These are phyloP conservation scores for Galemys pyrenaicus DNA, from an alignment of 2,113 vertebrate species.

Conservation along the genomic window DNA sequence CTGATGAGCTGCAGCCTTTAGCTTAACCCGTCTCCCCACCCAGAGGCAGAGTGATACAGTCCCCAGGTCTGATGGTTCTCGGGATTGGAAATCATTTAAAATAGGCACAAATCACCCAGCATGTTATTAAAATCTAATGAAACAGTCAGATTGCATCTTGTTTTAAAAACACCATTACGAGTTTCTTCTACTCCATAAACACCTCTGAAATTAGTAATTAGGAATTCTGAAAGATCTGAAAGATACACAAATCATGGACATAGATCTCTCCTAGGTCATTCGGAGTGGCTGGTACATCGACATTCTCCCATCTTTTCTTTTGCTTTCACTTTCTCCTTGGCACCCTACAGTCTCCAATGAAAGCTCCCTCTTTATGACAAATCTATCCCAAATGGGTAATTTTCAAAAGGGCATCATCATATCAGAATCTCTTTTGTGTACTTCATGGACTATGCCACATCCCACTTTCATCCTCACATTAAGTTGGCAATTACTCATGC, in stretches of 20 bases:
- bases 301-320: neutral
- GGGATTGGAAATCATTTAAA: neutral
- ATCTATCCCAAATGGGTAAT: neutral
- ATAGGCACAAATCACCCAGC: slow-evolving; percentile 39
- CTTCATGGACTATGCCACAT: neutral
- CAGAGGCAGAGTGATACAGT: neutral
- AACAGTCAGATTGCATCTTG: slow-evolving; percentile 7
- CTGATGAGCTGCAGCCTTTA: neutral
- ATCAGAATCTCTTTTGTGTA: neutral
- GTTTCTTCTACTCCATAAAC: neutral
- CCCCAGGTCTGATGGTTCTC: neutral
- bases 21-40: neutral
- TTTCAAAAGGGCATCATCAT: neutral
- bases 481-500: too few species aligned
- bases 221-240: neutral
- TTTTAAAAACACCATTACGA: slow-evolving; percentile 33
- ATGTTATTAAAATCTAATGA: slow-evolving; percentile 57
- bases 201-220: slow-evolving; percentile 30
- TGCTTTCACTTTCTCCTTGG: neutral
- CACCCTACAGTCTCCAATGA: neutral
- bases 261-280: fast-evolving
- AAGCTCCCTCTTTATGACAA: neutral
- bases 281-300: neutral
- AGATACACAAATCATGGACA: neutral
- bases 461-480: too few species aligned